phyloP scores from a whole-genome alignment of 2,888 invertebrate species.

The Pseudococcus jackbeardsleyi region DNA sequence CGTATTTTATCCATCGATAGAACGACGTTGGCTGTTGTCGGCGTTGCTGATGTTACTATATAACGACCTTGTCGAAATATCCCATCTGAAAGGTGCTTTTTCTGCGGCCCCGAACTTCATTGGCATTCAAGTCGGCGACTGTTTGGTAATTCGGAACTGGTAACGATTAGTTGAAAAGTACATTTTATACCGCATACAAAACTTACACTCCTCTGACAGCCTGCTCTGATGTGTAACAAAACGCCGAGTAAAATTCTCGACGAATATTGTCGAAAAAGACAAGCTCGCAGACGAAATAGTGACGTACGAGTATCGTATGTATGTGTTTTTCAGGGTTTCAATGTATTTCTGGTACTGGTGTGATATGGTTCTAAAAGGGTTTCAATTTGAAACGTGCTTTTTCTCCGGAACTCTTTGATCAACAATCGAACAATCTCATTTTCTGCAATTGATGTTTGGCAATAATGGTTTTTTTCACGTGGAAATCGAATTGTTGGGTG shows the following conservation, averaged over 20 bases:
- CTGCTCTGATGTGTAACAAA: neutral
- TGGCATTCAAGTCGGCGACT: conserved; percentile 35
- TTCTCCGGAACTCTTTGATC: too few species aligned
- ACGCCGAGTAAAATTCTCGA: neutral
- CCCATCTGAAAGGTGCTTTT: conserved; percentile 13
- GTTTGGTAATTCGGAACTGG: conserved; percentile 47
- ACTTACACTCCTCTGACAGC: neutral
- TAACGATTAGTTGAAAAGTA: conserved; percentile 47
- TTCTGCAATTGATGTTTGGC: too few species aligned
- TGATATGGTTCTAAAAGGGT: neutral
- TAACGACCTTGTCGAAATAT: conserved; percentile 29
- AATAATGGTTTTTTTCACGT: neutral
- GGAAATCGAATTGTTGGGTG: too few species aligned
- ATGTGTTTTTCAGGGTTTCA: neutral
- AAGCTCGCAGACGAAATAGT: neutral
- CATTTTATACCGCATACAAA: conserved; percentile 15
- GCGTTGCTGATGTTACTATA: neutral
- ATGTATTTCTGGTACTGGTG: neutral
- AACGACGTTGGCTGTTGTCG: neutral
- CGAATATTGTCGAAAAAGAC: conserved; percentile 32
- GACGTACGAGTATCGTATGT: neutral
- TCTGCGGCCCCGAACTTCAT: conserved; percentile 11
- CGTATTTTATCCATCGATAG: conserved; percentile 10
- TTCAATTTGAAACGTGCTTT: too few species aligned
- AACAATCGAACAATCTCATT: too few species aligned